These are phyloP conservation scores for Drosophila mojavensis DNA, from an alignment of 1,140 invertebrate genomes.

Conservation along the genomic window DNA sequence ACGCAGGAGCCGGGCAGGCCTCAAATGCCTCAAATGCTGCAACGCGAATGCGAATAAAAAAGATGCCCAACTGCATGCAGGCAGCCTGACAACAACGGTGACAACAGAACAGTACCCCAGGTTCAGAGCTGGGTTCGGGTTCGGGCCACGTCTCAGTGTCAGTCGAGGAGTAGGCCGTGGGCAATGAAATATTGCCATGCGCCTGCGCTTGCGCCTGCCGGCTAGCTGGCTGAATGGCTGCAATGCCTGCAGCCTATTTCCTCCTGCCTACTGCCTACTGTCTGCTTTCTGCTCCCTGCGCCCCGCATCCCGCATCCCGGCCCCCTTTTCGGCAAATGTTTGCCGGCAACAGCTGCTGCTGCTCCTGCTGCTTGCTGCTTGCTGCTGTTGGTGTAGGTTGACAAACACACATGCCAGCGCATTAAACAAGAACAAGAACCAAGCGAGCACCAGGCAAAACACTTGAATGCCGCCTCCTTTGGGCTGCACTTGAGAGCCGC, in stretches of 20 bases:
- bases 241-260: conserved; percentile 20
- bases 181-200: conserved; percentile 80
- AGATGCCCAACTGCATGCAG: conserved; percentile 1
- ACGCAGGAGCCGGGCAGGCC: conserved; percentile 23
- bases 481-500: conserved; percentile 47
- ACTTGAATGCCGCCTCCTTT: conserved; percentile 49
- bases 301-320: not conserved
- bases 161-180: conserved; percentile 55
- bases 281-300: not conserved
- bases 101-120: conserved; percentile 15
- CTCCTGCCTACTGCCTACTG: conserved; percentile 1
- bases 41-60: conserved; percentile 53
- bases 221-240: conserved; percentile 48
- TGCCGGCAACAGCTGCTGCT: conserved; percentile 74
- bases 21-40: conserved; percentile 58
- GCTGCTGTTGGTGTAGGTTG: conserved; percentile 72
- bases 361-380: conserved; percentile 26
- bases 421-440: conserved; percentile 68
- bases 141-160: conserved; percentile 25
- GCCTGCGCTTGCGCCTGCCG: conserved; percentile 66
- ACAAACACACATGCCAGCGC: conserved; percentile 81
- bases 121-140: conserved; percentile 26
- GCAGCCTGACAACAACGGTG: conserved; percentile 18
- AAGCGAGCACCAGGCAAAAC: conserved; percentile 20
- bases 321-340: conserved; percentile 61